A percentile compares a stretch with the other conserved stretches of the same genome.
Evolutionary conservation across 2,797 vertebrate species (phyloP).

Genomic region (Diplodus puntazzo): DNA sequence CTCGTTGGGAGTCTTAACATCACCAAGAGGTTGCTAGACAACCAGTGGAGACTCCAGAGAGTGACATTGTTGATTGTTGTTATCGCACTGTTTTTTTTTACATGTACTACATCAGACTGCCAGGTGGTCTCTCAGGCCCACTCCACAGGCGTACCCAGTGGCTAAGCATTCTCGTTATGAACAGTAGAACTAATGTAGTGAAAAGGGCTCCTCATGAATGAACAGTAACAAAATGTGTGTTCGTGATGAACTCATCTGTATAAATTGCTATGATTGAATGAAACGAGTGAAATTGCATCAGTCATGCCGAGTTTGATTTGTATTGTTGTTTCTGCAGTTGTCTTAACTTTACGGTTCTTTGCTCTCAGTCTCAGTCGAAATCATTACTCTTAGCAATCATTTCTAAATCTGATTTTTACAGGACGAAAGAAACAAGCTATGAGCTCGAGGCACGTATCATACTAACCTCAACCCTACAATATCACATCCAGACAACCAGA

Average conservation of each 20-base stretch:
- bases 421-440: not conserved
- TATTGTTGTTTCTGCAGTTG: conserved; percentile 2
- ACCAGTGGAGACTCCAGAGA: too few relatives aligned
- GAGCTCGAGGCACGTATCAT: not conserved
- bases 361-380: not conserved
- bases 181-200: not conserved
- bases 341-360: not conserved
- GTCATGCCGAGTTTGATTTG: conserved; percentile 13
- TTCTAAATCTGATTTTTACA: conserved; percentile 6
- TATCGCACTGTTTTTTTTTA: too few relatives aligned
- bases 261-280: conserved; percentile 14
- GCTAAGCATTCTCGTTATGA: too few relatives aligned
- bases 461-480: not conserved
- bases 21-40: not conserved
- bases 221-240: not conserved
- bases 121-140: too few relatives aligned
- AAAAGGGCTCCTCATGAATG: not conserved
- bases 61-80: too few relatives aligned
- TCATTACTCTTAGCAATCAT: conserved; percentile 11
- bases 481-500: conserved; percentile 12
- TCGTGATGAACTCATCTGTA: not conserved
- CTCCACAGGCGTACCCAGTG: too few relatives aligned
- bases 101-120: too few relatives aligned
- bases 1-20: not conserved
- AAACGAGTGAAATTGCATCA: conserved; percentile 20